These are phyloP conservation scores for Drosophila grimshawi DNA, from an alignment of 1,140 invertebrate species.

Conservation along the genomic window DNA sequence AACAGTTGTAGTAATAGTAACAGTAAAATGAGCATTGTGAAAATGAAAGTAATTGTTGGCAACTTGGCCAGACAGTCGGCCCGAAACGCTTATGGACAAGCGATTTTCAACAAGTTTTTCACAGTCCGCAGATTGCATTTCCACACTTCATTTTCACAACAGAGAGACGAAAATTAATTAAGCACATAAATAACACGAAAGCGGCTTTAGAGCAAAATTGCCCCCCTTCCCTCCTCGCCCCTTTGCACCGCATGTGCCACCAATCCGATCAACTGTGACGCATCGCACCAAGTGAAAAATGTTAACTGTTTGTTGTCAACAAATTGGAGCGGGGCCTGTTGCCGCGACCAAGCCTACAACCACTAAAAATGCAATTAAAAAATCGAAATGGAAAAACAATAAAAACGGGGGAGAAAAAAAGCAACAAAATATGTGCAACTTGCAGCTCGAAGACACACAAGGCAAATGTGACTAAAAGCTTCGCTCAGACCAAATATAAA, in stretches of 20 bases:
- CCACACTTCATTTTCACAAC: constrained; percentile 59
- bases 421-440: constrained; percentile 55
- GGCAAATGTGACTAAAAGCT: constrained; percentile 39
- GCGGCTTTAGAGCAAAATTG: constrained; percentile 31
- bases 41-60: constrained; percentile 75
- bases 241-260: background rate
- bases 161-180: constrained; percentile 72
- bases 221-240: background rate
- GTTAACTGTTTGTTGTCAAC: constrained; percentile 72
- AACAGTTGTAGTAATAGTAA: constrained; percentile 3
- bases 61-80: constrained; percentile 22
- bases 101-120: constrained; percentile 66
- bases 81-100: constrained; percentile 51
- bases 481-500: constrained; percentile 38
- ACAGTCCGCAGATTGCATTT: constrained; percentile 58
- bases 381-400: constrained; percentile 68
- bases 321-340: constrained; percentile 63
- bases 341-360: constrained; percentile 63
- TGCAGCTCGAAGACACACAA: constrained; percentile 14
- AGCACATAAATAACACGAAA: constrained; percentile 67
- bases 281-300: constrained; percentile 56
- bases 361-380: constrained; percentile 78
- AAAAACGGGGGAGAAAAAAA: constrained; percentile 42
- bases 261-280: constrained; percentile 74
- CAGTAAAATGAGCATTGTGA: constrained; percentile 51